Base-by-base conservation (phyloP, 1,140 invertebrate genomes). In the Teleogryllus occipitalis region DNA sequence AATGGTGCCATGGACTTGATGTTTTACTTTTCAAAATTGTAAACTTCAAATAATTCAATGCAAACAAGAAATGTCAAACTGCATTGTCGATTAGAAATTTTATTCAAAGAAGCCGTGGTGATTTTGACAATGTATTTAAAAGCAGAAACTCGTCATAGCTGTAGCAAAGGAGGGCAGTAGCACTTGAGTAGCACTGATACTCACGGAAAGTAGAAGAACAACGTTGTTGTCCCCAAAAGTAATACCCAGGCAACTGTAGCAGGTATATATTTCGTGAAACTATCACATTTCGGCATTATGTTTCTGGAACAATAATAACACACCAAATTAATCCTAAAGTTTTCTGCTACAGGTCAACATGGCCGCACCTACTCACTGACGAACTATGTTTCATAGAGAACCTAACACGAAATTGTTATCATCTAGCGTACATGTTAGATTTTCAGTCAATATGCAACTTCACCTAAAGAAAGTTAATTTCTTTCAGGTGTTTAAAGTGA, bases 171-270 rank as follows among this genome's bases (percentile, higher is more conserved):
- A 39, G 27, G 27, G 1, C 27, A 39, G 27, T 39, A 39, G 27
- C 27, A 39, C 27, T 5, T 39, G 27, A 39, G 54, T 65, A 65
- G 18, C 18, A 18, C 54, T 14, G 54, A 65, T 82, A 96, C 96
- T 97, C 90, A 98, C 96, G 97, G 95, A 88, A 95, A 98, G 87
- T 94, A 95, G 89, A 98, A 98, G 91, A 98, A 99, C 82, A 97
- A 90, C 84, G 92, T 92, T 82, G 97, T 98, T 82, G 96, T 95
- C 84, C 91, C 91, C 84, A 98, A 88, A 82, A 99, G 90, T 84
- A 99, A 89, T 81, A 92, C 92, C 97, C 97, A 99, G 85, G 97
- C 97, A 89, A 97, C 95, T 85, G 95, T 94, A 85, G 97, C 97
- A 87, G 97, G 97, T 89, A 98, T 93, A 89, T 95, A 96, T 89